Evolutionary conservation across 2,888 invertebrate genomes (phyloP).

Genomic region (Zootermopsis nevadensis): DNA sequence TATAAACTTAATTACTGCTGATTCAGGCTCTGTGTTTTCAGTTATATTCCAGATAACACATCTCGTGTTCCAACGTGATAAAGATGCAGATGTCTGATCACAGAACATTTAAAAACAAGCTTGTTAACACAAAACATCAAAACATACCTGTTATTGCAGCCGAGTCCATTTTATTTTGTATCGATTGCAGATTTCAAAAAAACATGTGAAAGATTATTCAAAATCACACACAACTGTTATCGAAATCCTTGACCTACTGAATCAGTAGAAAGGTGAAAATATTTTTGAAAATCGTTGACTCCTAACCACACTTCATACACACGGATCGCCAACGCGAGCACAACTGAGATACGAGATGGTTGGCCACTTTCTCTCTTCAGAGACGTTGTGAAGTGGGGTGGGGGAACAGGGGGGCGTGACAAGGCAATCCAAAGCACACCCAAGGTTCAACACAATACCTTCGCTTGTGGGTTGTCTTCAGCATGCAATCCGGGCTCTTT

Average conservation of each 20-base stretch:
- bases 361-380: constrained; percentile 21
- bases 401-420: constrained; percentile 21
- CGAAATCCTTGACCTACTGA: constrained; percentile 9
- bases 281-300: background rate
- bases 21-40: too few relatives aligned
- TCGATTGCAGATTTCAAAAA: background rate
- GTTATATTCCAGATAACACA: too few relatives aligned
- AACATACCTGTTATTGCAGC: background rate
- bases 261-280: background rate
- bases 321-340: background rate
- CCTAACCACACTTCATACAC: background rate
- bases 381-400: background rate
- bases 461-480: constrained; percentile 19
- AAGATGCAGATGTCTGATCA: too few relatives aligned
- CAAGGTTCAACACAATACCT: constrained; percentile 26
- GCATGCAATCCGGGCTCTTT: background rate
- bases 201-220: background rate
- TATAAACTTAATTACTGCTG: too few relatives aligned
- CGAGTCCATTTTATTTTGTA: background rate
- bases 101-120: too few relatives aligned
- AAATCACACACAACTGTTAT: constrained; percentile 24
- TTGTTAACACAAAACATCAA: too few relatives aligned
- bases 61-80: too few relatives aligned
- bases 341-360: background rate
- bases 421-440: background rate